These are phyloP conservation scores for Aythya baeri DNA, from an alignment of 2,113 vertebrate species.

Conservation along the genomic window DNA sequence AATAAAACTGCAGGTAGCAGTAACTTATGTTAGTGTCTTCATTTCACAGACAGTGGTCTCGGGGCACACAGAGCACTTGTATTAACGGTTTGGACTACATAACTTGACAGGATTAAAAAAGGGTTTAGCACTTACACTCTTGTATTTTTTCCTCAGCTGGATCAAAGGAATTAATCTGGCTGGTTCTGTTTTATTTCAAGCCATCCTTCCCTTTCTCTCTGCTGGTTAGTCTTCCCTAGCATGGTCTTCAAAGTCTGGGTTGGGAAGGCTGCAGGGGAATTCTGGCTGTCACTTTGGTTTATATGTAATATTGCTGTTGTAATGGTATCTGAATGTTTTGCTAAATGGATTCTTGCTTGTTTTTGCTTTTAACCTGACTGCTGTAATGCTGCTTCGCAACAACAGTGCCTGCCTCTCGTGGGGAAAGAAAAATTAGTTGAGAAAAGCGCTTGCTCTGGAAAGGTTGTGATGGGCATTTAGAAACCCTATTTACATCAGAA, in stretches of 20 bases:
- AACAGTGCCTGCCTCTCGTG: neutral
- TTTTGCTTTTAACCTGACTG: constrained; percentile 7
- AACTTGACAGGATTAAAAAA: neutral
- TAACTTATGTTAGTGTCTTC: neutral
- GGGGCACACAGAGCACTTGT: neutral
- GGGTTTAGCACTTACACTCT: neutral
- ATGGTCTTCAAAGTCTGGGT: neutral
- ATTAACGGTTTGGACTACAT: neutral
- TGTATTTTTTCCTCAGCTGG: neutral
- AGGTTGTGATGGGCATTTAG: neutral
- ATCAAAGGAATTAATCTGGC: neutral
- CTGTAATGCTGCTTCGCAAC: neutral
- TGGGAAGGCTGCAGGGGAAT: constrained; percentile 1
- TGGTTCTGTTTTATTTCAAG: neutral
- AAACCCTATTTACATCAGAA: neutral
- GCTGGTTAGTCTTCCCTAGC: neutral
- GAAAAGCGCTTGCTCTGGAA: neutral
- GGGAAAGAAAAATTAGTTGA: neutral
- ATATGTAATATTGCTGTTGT: neutral
- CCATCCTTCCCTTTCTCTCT: neutral
- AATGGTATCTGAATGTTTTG: neutral
- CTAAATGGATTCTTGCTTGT: neutral
- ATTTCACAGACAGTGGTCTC: neutral
- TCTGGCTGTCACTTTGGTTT: constrained; percentile 18
- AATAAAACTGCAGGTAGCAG: neutral